A percentile compares a stretch with the other conserved stretches of the same genome.
These are phyloP conservation scores for Stigmatopora argus DNA, from an alignment of 2,113 vertebrate species.

Conservation along the genomic window DNA sequence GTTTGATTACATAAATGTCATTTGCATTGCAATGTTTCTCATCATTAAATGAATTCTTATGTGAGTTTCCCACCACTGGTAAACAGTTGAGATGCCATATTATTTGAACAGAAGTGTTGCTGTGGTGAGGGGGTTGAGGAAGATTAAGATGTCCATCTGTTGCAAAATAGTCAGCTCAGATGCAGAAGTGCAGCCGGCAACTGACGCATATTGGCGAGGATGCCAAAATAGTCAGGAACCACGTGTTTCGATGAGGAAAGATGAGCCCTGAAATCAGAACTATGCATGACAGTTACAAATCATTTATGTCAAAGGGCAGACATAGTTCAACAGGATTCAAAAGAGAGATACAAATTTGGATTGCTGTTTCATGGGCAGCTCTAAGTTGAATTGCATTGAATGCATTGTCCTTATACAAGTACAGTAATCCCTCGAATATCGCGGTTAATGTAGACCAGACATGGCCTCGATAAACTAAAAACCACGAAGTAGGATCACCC, in stretches of 20 bases:
- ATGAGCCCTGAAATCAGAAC: not conserved
- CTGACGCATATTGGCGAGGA: constrained; percentile 4
- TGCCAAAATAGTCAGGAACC: constrained; percentile 5
- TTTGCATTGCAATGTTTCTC: not conserved
- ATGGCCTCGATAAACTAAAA: too few species aligned
- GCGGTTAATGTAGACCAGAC: too few species aligned
- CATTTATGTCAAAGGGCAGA: not conserved
- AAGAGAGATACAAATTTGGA: not conserved
- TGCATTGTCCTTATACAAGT: not conserved
- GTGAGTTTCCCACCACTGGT: constrained; percentile 11
- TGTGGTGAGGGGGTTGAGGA: constrained; percentile 35
- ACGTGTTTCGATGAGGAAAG: not conserved
- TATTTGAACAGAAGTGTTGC: constrained; percentile 15
- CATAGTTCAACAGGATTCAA: constrained; percentile 1
- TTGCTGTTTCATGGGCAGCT: not conserved
- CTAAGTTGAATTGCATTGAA: too few species aligned
- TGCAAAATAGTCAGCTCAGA: constrained; percentile 22
- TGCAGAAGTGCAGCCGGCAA: constrained; percentile 20
- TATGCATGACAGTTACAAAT: not conserved
- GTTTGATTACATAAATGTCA: not conserved
- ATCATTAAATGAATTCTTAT: constrained; percentile 3
- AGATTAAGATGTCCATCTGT: constrained; percentile 59
- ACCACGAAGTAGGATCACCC: too few species aligned
- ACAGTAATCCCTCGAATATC: too few species aligned
- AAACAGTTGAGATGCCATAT: constrained; percentile 20